Evolutionary conservation across 2,113 vertebrate species (phyloP).

Genomic region (Heliornis fulica): DNA sequence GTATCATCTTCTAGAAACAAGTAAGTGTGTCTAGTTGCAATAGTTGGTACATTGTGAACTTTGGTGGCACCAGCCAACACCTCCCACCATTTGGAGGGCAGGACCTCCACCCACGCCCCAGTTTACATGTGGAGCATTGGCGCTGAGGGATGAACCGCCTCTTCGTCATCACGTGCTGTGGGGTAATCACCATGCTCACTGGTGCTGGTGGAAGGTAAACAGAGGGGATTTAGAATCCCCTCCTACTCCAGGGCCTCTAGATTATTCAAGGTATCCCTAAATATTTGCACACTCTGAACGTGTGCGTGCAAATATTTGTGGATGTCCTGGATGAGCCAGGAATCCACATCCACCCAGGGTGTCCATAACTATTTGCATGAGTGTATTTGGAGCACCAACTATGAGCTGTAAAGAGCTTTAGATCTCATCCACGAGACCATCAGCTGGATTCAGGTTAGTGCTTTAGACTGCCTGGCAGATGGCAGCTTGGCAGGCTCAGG

Average conservation of each 20-base stretch:
- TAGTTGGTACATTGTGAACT: rapidly evolving
- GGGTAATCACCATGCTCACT: background rate
- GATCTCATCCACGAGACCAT: background rate
- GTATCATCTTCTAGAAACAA: background rate
- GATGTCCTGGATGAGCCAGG: background rate
- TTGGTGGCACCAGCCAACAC: background rate
- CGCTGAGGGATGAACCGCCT: background rate
- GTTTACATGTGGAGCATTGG: background rate
- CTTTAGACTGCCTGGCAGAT: background rate
- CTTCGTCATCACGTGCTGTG: rapidly evolving
- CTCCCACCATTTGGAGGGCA: background rate
- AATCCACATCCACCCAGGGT: background rate
- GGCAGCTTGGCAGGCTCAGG: background rate
- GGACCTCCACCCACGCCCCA: background rate
- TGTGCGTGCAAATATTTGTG: background rate
- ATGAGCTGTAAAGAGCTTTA: constrained; percentile 25
- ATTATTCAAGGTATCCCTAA: background rate
- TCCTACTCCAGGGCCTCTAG: background rate
- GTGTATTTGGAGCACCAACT: background rate
- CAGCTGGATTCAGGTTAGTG: background rate
- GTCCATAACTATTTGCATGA: background rate
- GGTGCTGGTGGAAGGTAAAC: background rate
- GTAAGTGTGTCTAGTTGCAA: rapidly evolving
- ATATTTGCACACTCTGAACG: background rate
- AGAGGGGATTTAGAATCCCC: background rate